phyloP scores from a whole-genome alignment of 2,113 vertebrate genomes.

The Myodes glareolus region DNA sequence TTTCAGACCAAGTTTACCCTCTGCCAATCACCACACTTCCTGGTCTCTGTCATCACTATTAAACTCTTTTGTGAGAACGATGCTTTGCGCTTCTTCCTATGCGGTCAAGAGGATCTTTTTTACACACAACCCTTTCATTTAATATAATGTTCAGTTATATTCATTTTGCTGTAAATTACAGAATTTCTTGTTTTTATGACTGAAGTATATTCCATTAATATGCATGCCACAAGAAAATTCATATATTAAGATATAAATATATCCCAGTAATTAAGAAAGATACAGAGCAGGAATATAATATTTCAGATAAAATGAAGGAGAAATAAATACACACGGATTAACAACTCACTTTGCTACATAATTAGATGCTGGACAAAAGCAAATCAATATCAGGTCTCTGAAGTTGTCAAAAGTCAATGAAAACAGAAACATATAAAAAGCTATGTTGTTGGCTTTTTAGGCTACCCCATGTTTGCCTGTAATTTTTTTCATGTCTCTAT shows the following conservation, averaged over 20 bases:
- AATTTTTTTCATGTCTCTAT: background rate
- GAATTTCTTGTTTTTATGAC: background rate
- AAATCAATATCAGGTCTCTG: background rate
- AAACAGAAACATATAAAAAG: background rate
- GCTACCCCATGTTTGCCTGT: background rate
- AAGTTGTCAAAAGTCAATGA: background rate
- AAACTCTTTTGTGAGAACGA: background rate
- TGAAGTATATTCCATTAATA: background rate
- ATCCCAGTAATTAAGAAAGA: background rate
- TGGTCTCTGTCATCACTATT: background rate
- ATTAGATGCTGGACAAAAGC: background rate
- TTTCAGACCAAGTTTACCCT: slow-evolving; percentile 51
- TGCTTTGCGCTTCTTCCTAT: background rate
- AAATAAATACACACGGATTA: background rate
- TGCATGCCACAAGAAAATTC: background rate
- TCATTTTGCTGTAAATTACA: background rate
- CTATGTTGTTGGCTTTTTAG: background rate
- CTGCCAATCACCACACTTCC: background rate
- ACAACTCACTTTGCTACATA: background rate
- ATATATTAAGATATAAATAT: background rate
- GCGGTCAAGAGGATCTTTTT: too few relatives aligned
- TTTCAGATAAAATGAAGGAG: background rate
- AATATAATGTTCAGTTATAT: background rate
- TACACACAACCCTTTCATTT: background rate
- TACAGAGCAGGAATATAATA: background rate